These are phyloP conservation scores for Carduelis carduelis DNA, from an alignment of 2,797 vertebrate genomes.

Conservation along the genomic window DNA sequence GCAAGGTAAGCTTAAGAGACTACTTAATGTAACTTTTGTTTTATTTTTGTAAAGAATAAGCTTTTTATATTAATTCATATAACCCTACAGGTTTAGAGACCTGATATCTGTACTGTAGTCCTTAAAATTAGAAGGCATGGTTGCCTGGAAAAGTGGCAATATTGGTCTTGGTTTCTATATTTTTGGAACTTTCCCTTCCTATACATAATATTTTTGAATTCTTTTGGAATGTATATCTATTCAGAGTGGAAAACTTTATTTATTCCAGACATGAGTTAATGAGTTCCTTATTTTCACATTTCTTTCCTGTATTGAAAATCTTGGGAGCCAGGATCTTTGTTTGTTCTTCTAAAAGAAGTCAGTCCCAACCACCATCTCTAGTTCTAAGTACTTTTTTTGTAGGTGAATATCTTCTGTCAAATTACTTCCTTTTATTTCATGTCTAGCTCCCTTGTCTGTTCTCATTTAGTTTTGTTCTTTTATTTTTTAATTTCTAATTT, in stretches of 20 bases:
- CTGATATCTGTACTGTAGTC: not conserved
- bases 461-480: not conserved
- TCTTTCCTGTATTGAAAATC: not conserved
- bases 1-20: not conserved
- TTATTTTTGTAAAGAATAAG: not conserved
- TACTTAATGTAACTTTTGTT: not conserved
- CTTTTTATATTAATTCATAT: not conserved
- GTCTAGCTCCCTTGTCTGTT: not conserved
- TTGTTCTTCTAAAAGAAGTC: not conserved
- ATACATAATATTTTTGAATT: constrained; percentile 19
- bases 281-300: constrained; percentile 5
- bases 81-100: not conserved
- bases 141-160: not conserved
- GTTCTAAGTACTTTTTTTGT: not conserved
- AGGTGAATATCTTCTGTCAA: not conserved
- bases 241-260: not conserved
- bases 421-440: not conserved
- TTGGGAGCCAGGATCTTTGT: not conserved
- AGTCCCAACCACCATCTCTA: not conserved
- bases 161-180: not conserved
- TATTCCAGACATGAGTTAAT: constrained; percentile 13
- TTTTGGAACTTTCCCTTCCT: not conserved
- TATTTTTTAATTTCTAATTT: not conserved
- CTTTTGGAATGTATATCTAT: not conserved
- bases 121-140: not conserved